Evolutionary conservation across 1,140 invertebrate genomes (phyloP).

Genomic region (Megalopta genalis): DNA sequence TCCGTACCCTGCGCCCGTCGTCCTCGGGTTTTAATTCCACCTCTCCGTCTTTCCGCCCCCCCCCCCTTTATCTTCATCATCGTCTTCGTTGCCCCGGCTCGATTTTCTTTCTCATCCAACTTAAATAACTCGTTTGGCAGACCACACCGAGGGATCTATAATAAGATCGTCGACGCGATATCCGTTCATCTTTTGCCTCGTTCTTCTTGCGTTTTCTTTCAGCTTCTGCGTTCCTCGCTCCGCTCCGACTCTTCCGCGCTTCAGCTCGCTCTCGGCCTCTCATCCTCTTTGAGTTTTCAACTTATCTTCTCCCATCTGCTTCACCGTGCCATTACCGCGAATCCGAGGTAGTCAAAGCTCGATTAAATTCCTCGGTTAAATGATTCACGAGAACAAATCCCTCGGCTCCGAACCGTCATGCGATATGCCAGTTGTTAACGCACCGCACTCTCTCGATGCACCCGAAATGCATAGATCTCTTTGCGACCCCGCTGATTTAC

Average conservation of each 20-base stretch:
- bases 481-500: background rate
- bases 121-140: constrained; percentile 74
- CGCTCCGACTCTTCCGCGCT: too few species aligned
- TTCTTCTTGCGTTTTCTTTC: constrained; percentile 42
- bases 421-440: background rate
- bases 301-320: constrained; percentile 64
- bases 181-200: constrained; percentile 56
- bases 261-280: background rate
- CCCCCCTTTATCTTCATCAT: constrained; percentile 32
- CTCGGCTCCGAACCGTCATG: constrained; percentile 6
- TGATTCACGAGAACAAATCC: constrained; percentile 31
- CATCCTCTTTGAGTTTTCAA: constrained; percentile 54
- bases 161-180: constrained; percentile 73
- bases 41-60: constrained; percentile 13
- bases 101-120: constrained; percentile 56
- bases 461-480: background rate
- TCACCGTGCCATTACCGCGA: constrained; percentile 35
- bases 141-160: constrained; percentile 69
- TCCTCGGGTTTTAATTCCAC: constrained; percentile 34
- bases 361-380: constrained; percentile 70
- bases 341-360: constrained; percentile 67
- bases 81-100: constrained; percentile 16
- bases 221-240: background rate
- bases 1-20: constrained; percentile 2
- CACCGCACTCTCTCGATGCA: background rate